Evolutionary conservation across 2,113 vertebrate species (phyloP), one percentile per base, ranked within the genome.

Genomic region (Malurus elegans): DNA sequence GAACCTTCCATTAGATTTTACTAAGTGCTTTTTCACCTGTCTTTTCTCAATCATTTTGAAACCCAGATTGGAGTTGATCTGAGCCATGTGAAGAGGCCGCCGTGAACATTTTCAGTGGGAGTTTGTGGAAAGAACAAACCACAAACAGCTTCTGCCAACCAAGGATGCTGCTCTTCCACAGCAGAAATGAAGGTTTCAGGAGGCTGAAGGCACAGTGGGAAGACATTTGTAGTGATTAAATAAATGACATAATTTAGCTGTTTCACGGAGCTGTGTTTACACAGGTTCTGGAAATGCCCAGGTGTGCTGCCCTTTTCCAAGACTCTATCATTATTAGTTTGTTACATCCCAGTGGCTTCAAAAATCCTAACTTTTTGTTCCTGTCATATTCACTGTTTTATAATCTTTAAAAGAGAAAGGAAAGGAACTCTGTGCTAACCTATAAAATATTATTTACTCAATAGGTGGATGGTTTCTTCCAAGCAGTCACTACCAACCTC

Each of bases 371-470:
- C 74, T 81, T 95, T 80, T 50, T 79, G 57, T 40, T 92, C 53
- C 57, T 82, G 72, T 57, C 38, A 2, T 78, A 91, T 75, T 82
- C 86, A 51, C 56, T 48, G n/a, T 48, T 94, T 83, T 83, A 93
- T 71, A 54, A 47, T 79, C 86, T 80, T 93, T 56, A 47, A 86
- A 83, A 95, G 57, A 61, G 81, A 91, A 53, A 34, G 9, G 25
- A 75, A 64, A 76, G 26, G 14, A 83, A 81, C 14, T 21, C 50
- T 80, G 24, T 8, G 64, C 57, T 57, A 85, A 65, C 18, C 48
- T 67, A 45, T 87, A 95, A 93, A 95, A 87, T 50, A 75, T 62
- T 92, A 96, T 94, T 97, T 92, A 92, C 70, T 89, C 61, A 26
- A 66, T 44, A 74, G 54, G 62, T 67, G 14, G 53, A 74, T 61